Conservation (phyloP, 2,888 invertebrate species). For the Drosophila borealis region DNA sequence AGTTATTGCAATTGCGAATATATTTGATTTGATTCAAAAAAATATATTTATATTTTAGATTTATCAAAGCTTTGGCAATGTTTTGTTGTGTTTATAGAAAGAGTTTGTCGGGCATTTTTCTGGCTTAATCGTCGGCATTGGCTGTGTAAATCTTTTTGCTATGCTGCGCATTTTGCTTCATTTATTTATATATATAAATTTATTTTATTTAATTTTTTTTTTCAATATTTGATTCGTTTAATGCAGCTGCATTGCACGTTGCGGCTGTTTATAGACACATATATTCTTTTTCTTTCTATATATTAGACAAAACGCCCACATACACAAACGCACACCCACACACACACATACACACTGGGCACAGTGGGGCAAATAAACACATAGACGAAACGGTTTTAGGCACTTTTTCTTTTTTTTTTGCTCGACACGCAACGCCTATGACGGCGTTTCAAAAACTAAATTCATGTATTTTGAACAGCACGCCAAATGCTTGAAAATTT, state of each 20-base stretch:
- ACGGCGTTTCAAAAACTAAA: slow-evolving; percentile 80
- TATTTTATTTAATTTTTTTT: slow-evolving; percentile 11
- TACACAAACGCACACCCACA: slow-evolving; percentile 27
- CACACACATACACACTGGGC: slow-evolving; percentile 23
- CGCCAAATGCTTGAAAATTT: slow-evolving; percentile 67
- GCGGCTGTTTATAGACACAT: slow-evolving; percentile 33
- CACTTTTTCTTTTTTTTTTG: slow-evolving; percentile 39
- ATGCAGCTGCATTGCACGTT: slow-evolving; percentile 48
- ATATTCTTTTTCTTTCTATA: slow-evolving; percentile 19
- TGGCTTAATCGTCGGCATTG: slow-evolving; percentile 15
- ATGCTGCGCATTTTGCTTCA: slow-evolving; percentile 48
- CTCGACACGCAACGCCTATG: slow-evolving; percentile 72
- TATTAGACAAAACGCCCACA: slow-evolving; percentile 48
- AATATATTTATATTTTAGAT: not conserved
- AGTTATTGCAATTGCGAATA: slow-evolving; percentile 20
- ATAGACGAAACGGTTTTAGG: slow-evolving; percentile 28
- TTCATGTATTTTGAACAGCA: slow-evolving; percentile 73
- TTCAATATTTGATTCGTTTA: slow-evolving; percentile 34
- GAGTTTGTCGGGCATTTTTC: not conserved
- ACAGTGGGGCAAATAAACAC: slow-evolving; percentile 43
- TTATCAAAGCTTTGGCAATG: not conserved
- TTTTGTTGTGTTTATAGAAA: not conserved
- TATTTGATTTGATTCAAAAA: not conserved
- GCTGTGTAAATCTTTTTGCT: slow-evolving; percentile 28
- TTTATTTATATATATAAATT: slow-evolving; percentile 35